These are phyloP conservation scores for Pandemis corylana DNA, from an alignment of 2,888 invertebrate genomes.

Conservation along the genomic window DNA sequence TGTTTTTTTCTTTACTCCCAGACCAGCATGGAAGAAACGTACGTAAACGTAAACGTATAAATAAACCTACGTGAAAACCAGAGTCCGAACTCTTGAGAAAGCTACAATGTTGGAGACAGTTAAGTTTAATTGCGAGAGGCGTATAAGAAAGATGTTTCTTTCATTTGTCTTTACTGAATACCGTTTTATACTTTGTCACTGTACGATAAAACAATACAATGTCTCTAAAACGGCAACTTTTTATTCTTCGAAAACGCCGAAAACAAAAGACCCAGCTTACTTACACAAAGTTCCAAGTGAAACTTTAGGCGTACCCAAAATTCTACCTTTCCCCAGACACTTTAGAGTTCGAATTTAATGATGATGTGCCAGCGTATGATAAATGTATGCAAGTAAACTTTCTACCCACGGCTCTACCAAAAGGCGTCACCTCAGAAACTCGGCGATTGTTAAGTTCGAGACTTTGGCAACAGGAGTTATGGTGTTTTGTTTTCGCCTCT, in stretches of 20 bases:
- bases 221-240: constrained; percentile 1
- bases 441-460: constrained; percentile 25
- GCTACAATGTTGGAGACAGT: too few relatives aligned
- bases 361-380: not conserved
- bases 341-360: not conserved
- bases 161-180: not conserved
- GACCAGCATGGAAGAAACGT: too few relatives aligned
- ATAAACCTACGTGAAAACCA: too few relatives aligned
- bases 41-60: too few relatives aligned
- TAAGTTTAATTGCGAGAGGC: too few relatives aligned
- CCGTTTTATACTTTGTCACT: not conserved
- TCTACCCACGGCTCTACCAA: not conserved
- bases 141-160: too few relatives aligned
- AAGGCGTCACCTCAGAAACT: constrained; percentile 24
- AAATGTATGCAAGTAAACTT: not conserved
- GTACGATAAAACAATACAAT: constrained; percentile 5
- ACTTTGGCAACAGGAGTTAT: constrained; percentile 14
- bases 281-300: not conserved
- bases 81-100: too few relatives aligned
- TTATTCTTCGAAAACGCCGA: not conserved
- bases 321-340: not conserved
- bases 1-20: too few relatives aligned
- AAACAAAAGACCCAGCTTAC: not conserved
- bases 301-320: not conserved
- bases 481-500: constrained; percentile 7